Evolutionary conservation across 2,888 invertebrate genomes (phyloP).

Genomic region (Leptopterna dolabrata): DNA sequence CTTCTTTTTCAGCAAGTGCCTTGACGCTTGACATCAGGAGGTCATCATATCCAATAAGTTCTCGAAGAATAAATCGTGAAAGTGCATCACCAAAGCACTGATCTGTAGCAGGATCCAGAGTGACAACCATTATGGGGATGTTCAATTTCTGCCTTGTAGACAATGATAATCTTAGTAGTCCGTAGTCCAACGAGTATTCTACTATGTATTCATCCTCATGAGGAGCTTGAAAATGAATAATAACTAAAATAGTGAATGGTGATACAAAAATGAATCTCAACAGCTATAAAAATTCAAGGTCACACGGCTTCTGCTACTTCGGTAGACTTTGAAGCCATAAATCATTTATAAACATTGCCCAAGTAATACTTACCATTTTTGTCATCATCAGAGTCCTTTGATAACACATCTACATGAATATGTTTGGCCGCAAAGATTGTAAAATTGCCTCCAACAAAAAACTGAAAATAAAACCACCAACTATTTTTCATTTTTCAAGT

Average conservation of each 20-base stretch:
- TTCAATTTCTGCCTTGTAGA: slow-evolving; percentile 86
- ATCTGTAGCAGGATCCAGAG: slow-evolving; percentile 87
- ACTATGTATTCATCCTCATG: slow-evolving; percentile 94
- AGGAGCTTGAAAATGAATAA: slow-evolving; percentile 69
- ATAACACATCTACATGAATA: slow-evolving; percentile 19
- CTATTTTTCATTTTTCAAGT: background rate
- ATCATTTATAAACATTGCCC: too few species aligned
- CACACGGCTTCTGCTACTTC: too few species aligned
- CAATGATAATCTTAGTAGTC: slow-evolving; percentile 90
- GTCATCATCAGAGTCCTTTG: slow-evolving; percentile 34
- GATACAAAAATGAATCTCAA: too few species aligned
- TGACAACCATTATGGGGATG: slow-evolving; percentile 90
- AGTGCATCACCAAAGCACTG: slow-evolving; percentile 94
- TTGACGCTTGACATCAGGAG: slow-evolving; percentile 96
- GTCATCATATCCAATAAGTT: slow-evolving; percentile 97
- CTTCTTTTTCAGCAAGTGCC: slow-evolving; percentile 93
- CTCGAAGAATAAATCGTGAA: slow-evolving; percentile 88
- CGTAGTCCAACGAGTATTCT: slow-evolving; percentile 97
- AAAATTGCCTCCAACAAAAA: slow-evolving; percentile 40
- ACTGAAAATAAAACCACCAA: slow-evolving; percentile 13
- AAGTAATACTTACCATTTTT: background rate
- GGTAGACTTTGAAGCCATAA: too few species aligned
- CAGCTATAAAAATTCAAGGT: too few species aligned
- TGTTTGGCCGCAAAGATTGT: slow-evolving; percentile 30
- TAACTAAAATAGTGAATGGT: background rate